Conservation (phyloP, 1,140 invertebrate species). For the Homalodisca vitripennis region DNA sequence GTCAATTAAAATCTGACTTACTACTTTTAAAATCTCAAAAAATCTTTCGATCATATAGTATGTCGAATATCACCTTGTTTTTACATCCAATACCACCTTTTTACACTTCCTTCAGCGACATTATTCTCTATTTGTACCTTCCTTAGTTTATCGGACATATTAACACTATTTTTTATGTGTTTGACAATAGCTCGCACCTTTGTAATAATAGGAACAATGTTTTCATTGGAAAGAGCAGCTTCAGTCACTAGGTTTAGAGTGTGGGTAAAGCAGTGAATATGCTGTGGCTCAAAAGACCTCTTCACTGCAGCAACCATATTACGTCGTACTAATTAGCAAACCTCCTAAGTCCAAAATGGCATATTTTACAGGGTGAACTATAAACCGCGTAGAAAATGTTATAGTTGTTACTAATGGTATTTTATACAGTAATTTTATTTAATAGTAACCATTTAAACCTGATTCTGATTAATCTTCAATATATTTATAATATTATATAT, state of each 20-base stretch:
- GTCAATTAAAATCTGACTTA: slow-evolving; percentile 45
- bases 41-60: slow-evolving; percentile 48
- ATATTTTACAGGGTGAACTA: too few relatives aligned
- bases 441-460: too few relatives aligned
- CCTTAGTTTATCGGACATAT: too few relatives aligned
- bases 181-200: slow-evolving; percentile 22
- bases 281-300: not conserved
- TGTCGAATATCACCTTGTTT: slow-evolving; percentile 46
- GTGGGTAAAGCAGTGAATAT: slow-evolving; percentile 34
- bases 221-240: not conserved
- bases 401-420: too few relatives aligned
- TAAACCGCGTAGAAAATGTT: too few relatives aligned
- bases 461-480: too few relatives aligned
- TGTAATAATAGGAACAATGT: not conserved
- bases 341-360: too few relatives aligned
- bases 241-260: slow-evolving; percentile 20
- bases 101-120: slow-evolving; percentile 31
- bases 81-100: slow-evolving; percentile 45
- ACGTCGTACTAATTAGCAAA: too few relatives aligned
- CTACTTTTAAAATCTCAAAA: slow-evolving; percentile 42
- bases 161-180: slow-evolving; percentile 26
- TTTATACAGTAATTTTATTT: too few relatives aligned
- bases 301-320: slow-evolving; percentile 43
- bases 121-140: slow-evolving; percentile 14
- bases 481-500: too few relatives aligned